These are phyloP conservation scores for Saccostrea cuccullata DNA, from an alignment of 1,140 invertebrate species.

Conservation along the genomic window DNA sequence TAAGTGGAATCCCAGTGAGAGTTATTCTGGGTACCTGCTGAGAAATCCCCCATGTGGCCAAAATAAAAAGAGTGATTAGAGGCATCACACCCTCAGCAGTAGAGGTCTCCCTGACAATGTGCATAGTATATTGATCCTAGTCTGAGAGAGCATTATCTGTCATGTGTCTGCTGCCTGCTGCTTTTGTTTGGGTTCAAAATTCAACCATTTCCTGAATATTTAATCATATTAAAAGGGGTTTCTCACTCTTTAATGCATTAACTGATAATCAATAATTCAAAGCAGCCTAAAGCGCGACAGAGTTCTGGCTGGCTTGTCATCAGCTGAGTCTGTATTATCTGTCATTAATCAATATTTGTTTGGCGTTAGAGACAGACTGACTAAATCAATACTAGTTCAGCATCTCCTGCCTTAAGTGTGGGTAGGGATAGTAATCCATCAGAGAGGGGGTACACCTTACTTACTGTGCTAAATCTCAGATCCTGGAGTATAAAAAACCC, in stretches of 20 bases:
- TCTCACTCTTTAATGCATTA: neutral
- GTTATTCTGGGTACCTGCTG: too few species aligned
- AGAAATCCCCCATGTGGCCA: too few species aligned
- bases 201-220: neutral
- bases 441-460: neutral
- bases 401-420: neutral
- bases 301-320: neutral
- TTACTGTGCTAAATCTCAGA: neutral
- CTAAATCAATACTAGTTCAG: neutral
- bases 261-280: conserved; percentile 17
- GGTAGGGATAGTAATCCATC: neutral
- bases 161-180: neutral
- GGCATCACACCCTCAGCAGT: neutral
- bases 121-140: neutral
- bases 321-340: neutral
- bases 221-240: neutral
- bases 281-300: neutral
- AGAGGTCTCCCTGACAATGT: neutral
- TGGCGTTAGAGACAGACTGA: neutral
- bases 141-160: neutral
- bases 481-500: neutral
- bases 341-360: conserved; percentile 3
- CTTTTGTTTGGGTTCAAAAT: neutral
- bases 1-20: too few species aligned
- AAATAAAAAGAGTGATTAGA: too few species aligned